Conservation (phyloP, 2,113 vertebrate species). For the Taurulus bubalis region DNA sequence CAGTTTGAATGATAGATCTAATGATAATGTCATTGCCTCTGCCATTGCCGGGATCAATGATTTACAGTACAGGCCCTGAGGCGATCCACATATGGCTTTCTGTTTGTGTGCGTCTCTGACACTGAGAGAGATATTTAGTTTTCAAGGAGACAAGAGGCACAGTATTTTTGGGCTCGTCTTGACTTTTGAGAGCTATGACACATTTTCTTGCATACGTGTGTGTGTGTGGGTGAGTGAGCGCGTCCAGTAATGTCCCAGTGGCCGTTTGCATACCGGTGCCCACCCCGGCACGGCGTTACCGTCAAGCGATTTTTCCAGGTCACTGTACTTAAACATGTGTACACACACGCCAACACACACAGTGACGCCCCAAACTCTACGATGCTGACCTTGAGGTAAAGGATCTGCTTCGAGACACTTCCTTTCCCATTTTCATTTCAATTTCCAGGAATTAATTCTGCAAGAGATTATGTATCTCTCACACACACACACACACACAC, state of each 20-base stretch:
- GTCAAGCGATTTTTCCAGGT: constrained; percentile 32
- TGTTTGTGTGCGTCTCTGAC: constrained; percentile 1
- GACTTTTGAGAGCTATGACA: constrained; percentile 41
- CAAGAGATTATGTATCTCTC: constrained; percentile 63
- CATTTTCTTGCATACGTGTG: constrained; percentile 20
- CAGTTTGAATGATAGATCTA: constrained; percentile 52
- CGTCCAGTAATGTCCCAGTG: constrained; percentile 28
- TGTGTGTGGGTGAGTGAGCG: background rate
- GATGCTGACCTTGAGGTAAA: constrained; percentile 73
- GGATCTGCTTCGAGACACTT: constrained; percentile 42
- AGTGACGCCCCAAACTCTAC: constrained; percentile 14
- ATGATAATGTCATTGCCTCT: constrained; percentile 60
- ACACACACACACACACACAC: background rate
- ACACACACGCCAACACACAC: background rate
- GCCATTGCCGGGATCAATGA: constrained; percentile 46
- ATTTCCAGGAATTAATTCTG: constrained; percentile 80
- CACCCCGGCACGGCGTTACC: constrained; percentile 18
- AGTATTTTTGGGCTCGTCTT: constrained; percentile 48
- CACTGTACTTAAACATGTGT: background rate
- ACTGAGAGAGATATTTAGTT: constrained; percentile 17
- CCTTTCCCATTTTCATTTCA: constrained; percentile 69
- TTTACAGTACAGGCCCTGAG: constrained; percentile 18
- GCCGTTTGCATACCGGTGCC: background rate
- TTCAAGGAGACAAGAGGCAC: constrained; percentile 41
- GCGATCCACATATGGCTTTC: constrained; percentile 15